phyloP scores from a whole-genome alignment of 2,797 vertebrate genomes.

The Anguilla anguilla region DNA sequence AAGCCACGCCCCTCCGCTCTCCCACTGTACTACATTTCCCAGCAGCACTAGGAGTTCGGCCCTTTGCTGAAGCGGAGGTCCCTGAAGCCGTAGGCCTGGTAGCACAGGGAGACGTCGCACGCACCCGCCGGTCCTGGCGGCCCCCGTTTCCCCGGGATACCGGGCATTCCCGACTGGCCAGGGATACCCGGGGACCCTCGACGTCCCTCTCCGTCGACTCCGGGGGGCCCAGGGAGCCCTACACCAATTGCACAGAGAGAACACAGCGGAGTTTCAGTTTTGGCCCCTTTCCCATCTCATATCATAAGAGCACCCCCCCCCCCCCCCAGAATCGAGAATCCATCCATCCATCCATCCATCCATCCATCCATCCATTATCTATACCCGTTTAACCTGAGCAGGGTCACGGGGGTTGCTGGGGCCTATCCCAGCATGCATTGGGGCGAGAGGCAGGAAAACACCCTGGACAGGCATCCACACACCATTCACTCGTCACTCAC shows the following conservation, averaged over 20 bases:
- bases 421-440: too few species aligned
- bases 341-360: too few species aligned
- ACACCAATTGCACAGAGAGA: neutral
- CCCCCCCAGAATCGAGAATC: neutral
- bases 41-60: slow-evolving; percentile 57
- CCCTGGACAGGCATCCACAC: too few species aligned
- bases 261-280: neutral
- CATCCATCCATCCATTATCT: too few species aligned
- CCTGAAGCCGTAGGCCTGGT: slow-evolving; percentile 53
- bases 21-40: neutral
- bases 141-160: slow-evolving; percentile 63
- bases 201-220: slow-evolving; percentile 57
- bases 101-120: slow-evolving; percentile 64
- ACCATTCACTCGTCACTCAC: too few species aligned
- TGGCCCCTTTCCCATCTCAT: neutral
- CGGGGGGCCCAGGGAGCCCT: slow-evolving; percentile 64
- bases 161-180: slow-evolving; percentile 59
- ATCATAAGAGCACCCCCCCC: neutral
- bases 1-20: neutral
- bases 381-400: too few species aligned
- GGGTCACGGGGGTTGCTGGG: too few species aligned
- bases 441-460: too few species aligned
- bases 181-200: slow-evolving; percentile 56
- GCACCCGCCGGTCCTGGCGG: slow-evolving; percentile 56
- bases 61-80: slow-evolving; percentile 63